Evolutionary conservation across 2,797 vertebrate species (phyloP).

Genomic region (Sebastiscus albofasciatus): DNA sequence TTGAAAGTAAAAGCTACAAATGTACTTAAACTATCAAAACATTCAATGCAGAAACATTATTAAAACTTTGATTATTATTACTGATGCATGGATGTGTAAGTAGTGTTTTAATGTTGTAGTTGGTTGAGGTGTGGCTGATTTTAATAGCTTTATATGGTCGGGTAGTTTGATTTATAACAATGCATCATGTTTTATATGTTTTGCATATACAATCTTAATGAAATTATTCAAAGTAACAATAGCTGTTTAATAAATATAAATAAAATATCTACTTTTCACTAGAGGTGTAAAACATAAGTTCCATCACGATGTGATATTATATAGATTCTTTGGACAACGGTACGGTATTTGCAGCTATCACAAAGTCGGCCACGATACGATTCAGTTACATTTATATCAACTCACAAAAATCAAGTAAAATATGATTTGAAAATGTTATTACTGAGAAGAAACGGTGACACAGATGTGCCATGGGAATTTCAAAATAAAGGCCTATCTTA

Average conservation of each 20-base stretch:
- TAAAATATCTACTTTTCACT: background rate
- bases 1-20: background rate
- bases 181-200: background rate
- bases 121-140: background rate
- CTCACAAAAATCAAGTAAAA: too few species aligned
- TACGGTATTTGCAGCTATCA: too few species aligned
- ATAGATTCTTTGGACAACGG: too few species aligned
- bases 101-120: background rate
- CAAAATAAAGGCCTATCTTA: too few species aligned
- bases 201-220: background rate
- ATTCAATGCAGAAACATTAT: too few species aligned
- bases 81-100: background rate
- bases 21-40: background rate
- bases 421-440: too few species aligned
- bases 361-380: too few species aligned
- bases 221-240: background rate
- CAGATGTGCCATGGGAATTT: too few species aligned
- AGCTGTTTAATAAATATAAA: background rate
- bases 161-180: background rate
- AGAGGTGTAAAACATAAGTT: background rate
- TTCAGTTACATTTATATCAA: too few species aligned
- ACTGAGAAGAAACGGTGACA: too few species aligned
- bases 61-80: too few species aligned
- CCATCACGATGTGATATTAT: too few species aligned
- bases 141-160: background rate